A percentile compares a stretch with the other conserved stretches of the same genome.
Evolutionary conservation across 1,140 invertebrate genomes (phyloP).

Genomic region (Propsilocerus akamusi): DNA sequence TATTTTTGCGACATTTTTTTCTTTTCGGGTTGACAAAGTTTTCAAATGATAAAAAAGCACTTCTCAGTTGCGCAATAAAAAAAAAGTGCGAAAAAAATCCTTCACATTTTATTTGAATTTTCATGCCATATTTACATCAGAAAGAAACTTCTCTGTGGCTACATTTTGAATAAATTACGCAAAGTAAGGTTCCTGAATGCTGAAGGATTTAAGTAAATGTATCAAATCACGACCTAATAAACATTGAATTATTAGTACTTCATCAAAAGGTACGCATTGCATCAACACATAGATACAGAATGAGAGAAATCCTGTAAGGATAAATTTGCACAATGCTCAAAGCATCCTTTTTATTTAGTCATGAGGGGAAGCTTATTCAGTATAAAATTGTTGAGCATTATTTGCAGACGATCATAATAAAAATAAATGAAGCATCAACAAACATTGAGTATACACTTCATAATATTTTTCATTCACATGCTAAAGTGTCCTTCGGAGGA

Average conservation of each 20-base stretch:
- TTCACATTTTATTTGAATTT: too few relatives aligned
- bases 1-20: too few relatives aligned
- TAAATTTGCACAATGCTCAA: too few relatives aligned
- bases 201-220: not conserved
- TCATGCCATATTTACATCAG: too few relatives aligned
- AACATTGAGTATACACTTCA: not conserved
- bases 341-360: too few relatives aligned
- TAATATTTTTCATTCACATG: slow-evolving; percentile 2
- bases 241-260: slow-evolving; percentile 2
- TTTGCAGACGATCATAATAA: slow-evolving; percentile 2
- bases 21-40: too few relatives aligned
- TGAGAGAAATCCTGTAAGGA: too few relatives aligned
- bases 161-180: slow-evolving; percentile 3
- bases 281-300: not conserved
- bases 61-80: too few relatives aligned
- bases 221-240: not conserved
- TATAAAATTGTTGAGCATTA: slow-evolving; percentile 3
- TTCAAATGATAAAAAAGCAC: too few relatives aligned
- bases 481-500: not conserved
- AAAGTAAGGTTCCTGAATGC: not conserved
- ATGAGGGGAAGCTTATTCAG: too few relatives aligned
- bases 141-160: too few relatives aligned
- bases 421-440: slow-evolving; percentile 1
- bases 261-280: not conserved
- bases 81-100: too few relatives aligned